Conservation (phyloP, 2,797 vertebrate genomes). For the Rhodeus uyekii region DNA sequence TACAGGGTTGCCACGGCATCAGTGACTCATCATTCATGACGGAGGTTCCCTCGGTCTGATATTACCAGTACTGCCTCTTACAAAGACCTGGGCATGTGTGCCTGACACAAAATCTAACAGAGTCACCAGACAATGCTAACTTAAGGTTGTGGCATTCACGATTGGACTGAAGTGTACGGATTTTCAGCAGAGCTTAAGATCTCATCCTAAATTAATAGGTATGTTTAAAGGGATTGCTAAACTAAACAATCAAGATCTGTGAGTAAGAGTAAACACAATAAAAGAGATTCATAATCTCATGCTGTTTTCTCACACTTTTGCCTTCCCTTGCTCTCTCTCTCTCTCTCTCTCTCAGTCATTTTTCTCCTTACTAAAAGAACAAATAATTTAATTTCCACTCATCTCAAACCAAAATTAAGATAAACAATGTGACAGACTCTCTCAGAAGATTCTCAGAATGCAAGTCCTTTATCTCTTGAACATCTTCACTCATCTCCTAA, state of each 20-base stretch:
- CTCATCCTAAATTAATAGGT: neutral
- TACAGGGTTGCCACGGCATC: constrained; percentile 68
- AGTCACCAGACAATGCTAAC: constrained; percentile 9
- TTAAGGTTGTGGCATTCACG: neutral
- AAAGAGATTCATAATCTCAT: neutral
- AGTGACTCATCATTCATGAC: constrained; percentile 67
- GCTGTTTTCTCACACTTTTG: neutral
- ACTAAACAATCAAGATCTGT: neutral
- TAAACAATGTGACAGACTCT: constrained; percentile 9
- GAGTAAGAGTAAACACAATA: neutral
- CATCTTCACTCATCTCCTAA: neutral
- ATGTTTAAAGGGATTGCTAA: neutral
- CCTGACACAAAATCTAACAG: neutral
- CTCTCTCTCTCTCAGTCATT: neutral
- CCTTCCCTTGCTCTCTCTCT: neutral
- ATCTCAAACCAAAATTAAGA: neutral
- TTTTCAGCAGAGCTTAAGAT: neutral
- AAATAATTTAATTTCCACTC: neutral
- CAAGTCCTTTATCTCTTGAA: constrained; percentile 16
- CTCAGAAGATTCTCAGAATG: constrained; percentile 14
- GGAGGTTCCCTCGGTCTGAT: constrained; percentile 29
- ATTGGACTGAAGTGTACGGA: constrained; percentile 4
- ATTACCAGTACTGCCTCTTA: constrained; percentile 9
- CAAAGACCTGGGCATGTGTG: constrained; percentile 36
- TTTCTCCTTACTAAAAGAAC: neutral